Evolutionary conservation across 2,113 vertebrate species (phyloP), one percentile per base, ranked within the genome.

Genomic region (Silurus meridionalis): DNA sequence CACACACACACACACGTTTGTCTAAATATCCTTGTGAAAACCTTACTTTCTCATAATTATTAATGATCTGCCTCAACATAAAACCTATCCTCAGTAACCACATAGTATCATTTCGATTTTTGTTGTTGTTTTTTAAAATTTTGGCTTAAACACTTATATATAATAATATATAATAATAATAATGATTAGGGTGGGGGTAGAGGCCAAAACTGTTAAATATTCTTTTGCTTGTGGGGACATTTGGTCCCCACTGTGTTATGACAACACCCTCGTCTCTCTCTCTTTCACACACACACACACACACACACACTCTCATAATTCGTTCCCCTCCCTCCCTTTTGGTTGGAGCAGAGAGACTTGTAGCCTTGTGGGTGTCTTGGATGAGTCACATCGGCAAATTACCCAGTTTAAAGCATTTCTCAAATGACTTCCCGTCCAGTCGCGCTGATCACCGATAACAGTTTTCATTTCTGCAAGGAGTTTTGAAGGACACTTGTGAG

Each of bases 341-440:
- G 80, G 89, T 50, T 92, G 92, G 93, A 94, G 94, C 92, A 93
- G 92, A 93, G 82, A 91, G 92, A 61, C 91, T 93, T 93, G 93
- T 93, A 86, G 90, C 84, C 86, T 94, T 92, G 93, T 93, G 94
- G 94, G 94, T 95, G 94, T 94, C 87, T 91, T 89, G 84, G 93
- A 94, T 95, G 95, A 95, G 92, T 95, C 95, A 95, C 93, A 93
- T 93, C 89, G 87, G 92, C 93, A 95, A 94, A 95, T 95, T 94
- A 93, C 93, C 88, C 92, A 90, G 90, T 95, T 95, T 94, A 94
- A 94, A 95, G 93, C 93, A 81, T 92, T 93, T 93, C 94, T 94
- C 93, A 95, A 94, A 95, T 94, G 87, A 94, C 95, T 95, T 94
- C 92, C 93, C 93, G 93, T 94, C 91, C 94, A 94, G 94, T 94